These are phyloP conservation scores for Diceros bicornis DNA, from an alignment of 2,797 vertebrate species.

Conservation along the genomic window DNA sequence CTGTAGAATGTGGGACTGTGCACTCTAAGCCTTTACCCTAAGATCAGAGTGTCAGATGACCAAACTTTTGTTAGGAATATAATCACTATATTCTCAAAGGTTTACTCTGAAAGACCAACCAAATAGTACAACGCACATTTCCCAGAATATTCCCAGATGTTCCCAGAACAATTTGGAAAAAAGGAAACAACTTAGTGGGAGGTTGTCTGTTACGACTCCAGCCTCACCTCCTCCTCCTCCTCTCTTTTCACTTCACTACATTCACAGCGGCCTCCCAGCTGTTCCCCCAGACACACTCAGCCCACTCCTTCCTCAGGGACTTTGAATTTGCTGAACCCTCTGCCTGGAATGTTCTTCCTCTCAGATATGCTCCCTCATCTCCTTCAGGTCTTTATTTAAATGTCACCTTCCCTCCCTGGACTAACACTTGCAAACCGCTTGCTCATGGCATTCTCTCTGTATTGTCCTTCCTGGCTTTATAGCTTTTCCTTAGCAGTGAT, in stretches of 20 bases:
- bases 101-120: constrained; percentile 1
- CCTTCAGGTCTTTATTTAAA: neutral
- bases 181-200: neutral
- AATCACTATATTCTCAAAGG: constrained; percentile 1
- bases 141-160: neutral
- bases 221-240: no score
- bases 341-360: neutral
- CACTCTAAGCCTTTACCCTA: neutral
- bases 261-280: neutral
- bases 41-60: neutral
- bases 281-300: neutral
- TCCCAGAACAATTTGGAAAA: neutral
- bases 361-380: neutral
- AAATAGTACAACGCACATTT: neutral
- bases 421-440: neutral
- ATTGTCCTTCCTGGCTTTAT: neutral
- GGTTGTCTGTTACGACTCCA: neutral
- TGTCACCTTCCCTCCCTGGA: neutral
- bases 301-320: neutral
- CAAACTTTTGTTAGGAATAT: neutral
- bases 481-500: neutral
- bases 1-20: neutral
- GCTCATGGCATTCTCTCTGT: neutral
- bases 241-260: neutral
- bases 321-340: neutral